Evolutionary conservation across 2,888 invertebrate genomes (phyloP), one percentile per base, ranked within the genome.

Genomic region (Mythimna vitellina): DNA sequence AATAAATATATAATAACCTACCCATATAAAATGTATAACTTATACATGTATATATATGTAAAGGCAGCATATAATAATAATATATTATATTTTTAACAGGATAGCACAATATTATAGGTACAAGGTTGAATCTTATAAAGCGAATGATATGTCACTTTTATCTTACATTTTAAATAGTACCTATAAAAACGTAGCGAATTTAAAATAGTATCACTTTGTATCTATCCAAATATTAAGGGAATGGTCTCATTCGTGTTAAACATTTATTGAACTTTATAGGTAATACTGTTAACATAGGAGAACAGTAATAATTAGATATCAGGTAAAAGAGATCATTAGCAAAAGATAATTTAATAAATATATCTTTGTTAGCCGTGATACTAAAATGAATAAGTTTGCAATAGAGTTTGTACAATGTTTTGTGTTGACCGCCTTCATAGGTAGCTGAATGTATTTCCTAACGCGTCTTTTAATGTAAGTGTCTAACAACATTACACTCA

Each of bases 101-200:
- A 88, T 85, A 87, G 90, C 89, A 89, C 87, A 89, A 80, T 81
- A 79, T 81, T 86, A 88, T 89, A 90, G 86, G 88, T 92, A 92
- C 81, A 88, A 88, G 78, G 82, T 86, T 88, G 88, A 89, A 86
- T 93, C 94, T 95, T 95, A 95, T 93, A 94, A 96, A 96, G 96
- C 96, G 95, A 96, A 95, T 96, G 96, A 96, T 96, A 96, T 96
- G 96, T 96, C 90, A 91, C 89, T 92, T 90, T 92, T 90, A 92
- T 91, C 94, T 94, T 93, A 94, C 84, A 92, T 88, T 92, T 90
- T 89, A 91, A 88, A 84, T 90, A 89, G 86, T 89, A 86, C 84
- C 86, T 90, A 89, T 83, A 89, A 89, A 84, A 84, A 87, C 75
- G 65, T 83, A 73, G 90, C 91, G 86, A 92, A 90, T 89, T 90